Evolutionary conservation across 1,140 invertebrate genomes (phyloP).

Genomic region (Laodelphax striatellus): DNA sequence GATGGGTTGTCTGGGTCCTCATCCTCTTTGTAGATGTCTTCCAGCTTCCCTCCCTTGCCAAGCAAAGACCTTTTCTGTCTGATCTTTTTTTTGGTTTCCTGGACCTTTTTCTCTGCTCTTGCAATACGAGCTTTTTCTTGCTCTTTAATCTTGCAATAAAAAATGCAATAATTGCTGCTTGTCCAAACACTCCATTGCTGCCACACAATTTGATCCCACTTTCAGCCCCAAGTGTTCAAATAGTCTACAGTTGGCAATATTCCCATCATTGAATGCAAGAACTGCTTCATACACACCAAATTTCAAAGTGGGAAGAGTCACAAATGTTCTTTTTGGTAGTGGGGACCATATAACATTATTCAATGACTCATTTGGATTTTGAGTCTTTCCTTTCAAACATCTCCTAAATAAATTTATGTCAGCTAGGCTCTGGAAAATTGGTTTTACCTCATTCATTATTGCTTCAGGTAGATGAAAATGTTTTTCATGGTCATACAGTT

Average conservation of each 20-base stretch:
- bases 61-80: not conserved
- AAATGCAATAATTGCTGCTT: too few relatives aligned
- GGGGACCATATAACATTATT: constrained; percentile 20
- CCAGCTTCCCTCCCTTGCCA: not conserved
- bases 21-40: not conserved
- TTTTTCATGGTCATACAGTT: constrained; percentile 3
- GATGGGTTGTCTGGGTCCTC: not conserved
- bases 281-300: constrained; percentile 14
- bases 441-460: constrained; percentile 5
- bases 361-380: constrained; percentile 21
- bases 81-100: not conserved
- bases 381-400: constrained; percentile 16
- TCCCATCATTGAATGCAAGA: not conserved
- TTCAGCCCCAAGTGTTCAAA: not conserved
- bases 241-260: not conserved
- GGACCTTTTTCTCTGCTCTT: not conserved
- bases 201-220: not conserved
- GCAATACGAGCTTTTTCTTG: not conserved
- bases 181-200: not conserved
- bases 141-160: not conserved
- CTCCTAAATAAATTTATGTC: constrained; percentile 3
- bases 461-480: constrained; percentile 4
- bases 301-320: constrained; percentile 13
- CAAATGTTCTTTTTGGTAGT: constrained; percentile 20
- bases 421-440: not conserved